Percentiles rank a stretch among this genome's conserved stretches.
Conservation (phyloP, 2,888 invertebrate genomes). For the Phorcus lineatus region DNA sequence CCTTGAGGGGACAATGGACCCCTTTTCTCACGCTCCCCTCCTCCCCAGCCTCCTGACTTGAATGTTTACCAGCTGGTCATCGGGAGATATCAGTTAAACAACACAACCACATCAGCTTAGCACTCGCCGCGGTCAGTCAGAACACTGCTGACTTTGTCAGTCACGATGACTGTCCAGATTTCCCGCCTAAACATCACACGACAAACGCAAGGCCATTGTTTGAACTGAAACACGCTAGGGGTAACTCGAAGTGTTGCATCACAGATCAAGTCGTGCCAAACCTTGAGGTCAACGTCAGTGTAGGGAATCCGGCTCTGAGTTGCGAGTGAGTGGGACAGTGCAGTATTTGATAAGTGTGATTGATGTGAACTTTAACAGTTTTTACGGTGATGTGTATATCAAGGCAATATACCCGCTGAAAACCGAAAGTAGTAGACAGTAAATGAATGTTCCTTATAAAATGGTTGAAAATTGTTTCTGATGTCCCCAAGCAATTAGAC, state of each 20-base stretch:
- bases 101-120: conserved; percentile 4
- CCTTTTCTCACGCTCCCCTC: conserved; percentile 4
- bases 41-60: not conserved
- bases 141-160: conserved; percentile 4
- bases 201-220: not conserved
- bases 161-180: not conserved
- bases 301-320: too few relatives aligned
- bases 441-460: too few relatives aligned
- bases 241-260: not conserved
- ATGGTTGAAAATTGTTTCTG: too few relatives aligned
- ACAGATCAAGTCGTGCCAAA: not conserved
- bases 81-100: not conserved
- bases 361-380: too few relatives aligned
- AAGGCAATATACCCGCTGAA: too few relatives aligned
- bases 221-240: not conserved
- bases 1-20: conserved; percentile 6
- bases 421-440: too few relatives aligned
- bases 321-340: too few relatives aligned
- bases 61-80: conserved; percentile 19
- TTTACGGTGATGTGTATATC: too few relatives aligned
- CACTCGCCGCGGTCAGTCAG: not conserved
- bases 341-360: too few relatives aligned
- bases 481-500: too few relatives aligned
- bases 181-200: not conserved
- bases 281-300: too few relatives aligned